A percentile compares a stretch with the other conserved stretches of the same genome.
Evolutionary conservation across 1,140 invertebrate genomes (phyloP).

Genomic region (Papilio machaon): DNA sequence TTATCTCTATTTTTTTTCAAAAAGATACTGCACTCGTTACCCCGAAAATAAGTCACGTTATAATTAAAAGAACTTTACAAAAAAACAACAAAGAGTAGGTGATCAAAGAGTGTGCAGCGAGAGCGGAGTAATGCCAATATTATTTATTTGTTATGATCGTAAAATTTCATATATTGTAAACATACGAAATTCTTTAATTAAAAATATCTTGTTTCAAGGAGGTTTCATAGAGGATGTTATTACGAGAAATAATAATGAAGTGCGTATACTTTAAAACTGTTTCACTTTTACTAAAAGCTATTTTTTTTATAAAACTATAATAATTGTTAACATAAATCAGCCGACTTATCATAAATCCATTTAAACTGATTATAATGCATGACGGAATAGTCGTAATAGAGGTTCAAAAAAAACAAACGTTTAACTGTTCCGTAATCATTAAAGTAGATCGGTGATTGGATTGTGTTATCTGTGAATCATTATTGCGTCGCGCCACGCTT

Average conservation of each 20-base stretch:
- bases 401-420: background rate
- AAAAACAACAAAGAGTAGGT: background rate
- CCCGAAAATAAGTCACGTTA: too few relatives aligned
- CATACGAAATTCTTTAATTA: conserved; percentile 5
- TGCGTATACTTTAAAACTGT: background rate
- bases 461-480: conserved; percentile 32
- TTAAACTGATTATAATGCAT: conserved; percentile 7
- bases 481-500: conserved; percentile 27
- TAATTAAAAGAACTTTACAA: background rate
- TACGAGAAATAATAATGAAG: background rate
- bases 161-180: background rate
- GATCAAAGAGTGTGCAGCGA: background rate
- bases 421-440: conserved; percentile 21
- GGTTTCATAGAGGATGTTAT: background rate
- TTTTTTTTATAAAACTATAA: background rate
- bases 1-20: too few relatives aligned
- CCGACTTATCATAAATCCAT: background rate
- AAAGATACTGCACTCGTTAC: too few relatives aligned
- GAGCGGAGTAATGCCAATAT: background rate
- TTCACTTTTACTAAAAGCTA: background rate
- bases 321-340: background rate
- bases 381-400: background rate
- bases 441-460: conserved; percentile 10
- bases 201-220: background rate
- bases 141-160: background rate